Conservation (phyloP, 2,797 vertebrate genomes). For the Poecilia gillii region DNA sequence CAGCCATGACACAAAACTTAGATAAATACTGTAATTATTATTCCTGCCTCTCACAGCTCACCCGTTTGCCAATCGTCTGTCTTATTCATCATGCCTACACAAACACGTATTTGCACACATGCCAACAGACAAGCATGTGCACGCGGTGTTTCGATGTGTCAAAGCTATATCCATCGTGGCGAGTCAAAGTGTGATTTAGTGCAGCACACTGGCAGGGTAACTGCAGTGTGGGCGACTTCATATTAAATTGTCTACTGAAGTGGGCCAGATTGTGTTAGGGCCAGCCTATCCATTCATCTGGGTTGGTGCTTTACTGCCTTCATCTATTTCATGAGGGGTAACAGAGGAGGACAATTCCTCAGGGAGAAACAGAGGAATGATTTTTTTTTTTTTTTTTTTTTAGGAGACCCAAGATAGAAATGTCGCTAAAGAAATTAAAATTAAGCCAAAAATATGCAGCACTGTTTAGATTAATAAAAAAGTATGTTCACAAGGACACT, state of each 20-base stretch:
- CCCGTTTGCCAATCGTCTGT: constrained; percentile 59
- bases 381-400: background rate
- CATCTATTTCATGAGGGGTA: constrained; percentile 55
- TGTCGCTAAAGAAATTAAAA: constrained; percentile 17
- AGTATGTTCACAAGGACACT: background rate
- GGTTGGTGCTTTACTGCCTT: constrained; percentile 66
- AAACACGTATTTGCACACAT: constrained; percentile 40
- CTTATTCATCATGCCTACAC: constrained; percentile 68
- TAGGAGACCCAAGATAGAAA: background rate
- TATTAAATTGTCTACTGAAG: constrained; percentile 76
- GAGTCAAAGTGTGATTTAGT: constrained; percentile 78
- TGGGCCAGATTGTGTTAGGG: constrained; percentile 76
- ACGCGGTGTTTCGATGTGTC: constrained; percentile 50
- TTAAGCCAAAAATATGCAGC: constrained; percentile 2
- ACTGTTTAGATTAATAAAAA: background rate
- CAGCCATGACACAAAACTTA: constrained; percentile 73
- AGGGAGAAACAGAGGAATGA: constrained; percentile 9
- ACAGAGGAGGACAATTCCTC: constrained; percentile 38
- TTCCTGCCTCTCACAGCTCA: constrained; percentile 70
- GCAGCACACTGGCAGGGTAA: constrained; percentile 49
- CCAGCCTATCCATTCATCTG: constrained; percentile 71
- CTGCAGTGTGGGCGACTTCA: constrained; percentile 65
- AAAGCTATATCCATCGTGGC: constrained; percentile 69
- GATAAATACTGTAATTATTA: constrained; percentile 79
- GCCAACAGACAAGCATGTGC: constrained; percentile 24